Evolutionary conservation across 2,113 vertebrate species (phyloP).

Genomic region (Chelonoidis abingdonii): DNA sequence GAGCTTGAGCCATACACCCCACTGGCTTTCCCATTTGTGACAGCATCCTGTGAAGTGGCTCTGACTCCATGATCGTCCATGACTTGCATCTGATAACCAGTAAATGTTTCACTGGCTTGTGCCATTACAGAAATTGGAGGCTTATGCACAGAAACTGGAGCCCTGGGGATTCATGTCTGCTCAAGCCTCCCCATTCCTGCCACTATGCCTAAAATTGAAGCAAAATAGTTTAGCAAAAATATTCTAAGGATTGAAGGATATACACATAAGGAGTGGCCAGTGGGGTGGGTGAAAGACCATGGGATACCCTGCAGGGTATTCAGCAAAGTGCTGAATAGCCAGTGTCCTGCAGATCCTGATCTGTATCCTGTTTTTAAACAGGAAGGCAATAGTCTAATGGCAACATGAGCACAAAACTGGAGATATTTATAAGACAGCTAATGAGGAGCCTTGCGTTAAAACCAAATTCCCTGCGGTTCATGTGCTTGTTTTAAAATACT

Average conservation of each 20-base stretch:
- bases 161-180: rapidly evolving
- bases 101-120: not conserved
- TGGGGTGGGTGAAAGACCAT: not conserved
- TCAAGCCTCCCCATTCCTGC: rapidly evolving
- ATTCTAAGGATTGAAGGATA: not conserved
- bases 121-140: not conserved
- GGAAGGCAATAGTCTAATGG: not conserved
- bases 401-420: rapidly evolving
- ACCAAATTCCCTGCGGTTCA: not conserved
- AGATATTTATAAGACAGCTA: not conserved
- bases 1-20: not conserved
- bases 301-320: not conserved
- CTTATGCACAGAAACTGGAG: not conserved
- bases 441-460: not conserved
- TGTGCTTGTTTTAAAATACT: not conserved
- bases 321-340: not conserved
- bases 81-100: not conserved
- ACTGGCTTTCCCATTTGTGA: not conserved
- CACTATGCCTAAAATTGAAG: not conserved
- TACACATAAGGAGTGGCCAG: not conserved
- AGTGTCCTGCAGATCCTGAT: not conserved
- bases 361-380: not conserved
- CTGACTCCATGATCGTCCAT: not conserved
- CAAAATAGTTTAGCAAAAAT: not conserved
- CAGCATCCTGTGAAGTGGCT: not conserved